Conservation (phyloP, 30 jellyfish, hydroid and myxozoan species). For the Pseudorhiza aurosa region DNA sequence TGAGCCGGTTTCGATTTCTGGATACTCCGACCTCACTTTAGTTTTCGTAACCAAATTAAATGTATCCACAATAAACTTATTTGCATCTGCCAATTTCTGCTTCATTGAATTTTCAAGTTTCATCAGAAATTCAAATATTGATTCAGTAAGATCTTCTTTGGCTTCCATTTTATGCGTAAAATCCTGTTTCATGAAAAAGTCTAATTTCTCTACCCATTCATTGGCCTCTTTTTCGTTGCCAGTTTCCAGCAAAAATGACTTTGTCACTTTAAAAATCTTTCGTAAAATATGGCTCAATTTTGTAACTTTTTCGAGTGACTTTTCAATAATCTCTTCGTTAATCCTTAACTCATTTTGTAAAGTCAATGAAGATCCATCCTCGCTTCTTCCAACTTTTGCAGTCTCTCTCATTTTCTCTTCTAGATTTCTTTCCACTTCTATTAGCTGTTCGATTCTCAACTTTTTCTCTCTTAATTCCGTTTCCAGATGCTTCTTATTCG, state of each 20-base stretch:
- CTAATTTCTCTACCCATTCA: constrained; percentile 17
- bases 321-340: constrained; percentile 43
- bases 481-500: constrained; percentile 48
- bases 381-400: constrained; percentile 21
- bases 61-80: constrained; percentile 12
- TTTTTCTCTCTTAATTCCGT: constrained; percentile 54
- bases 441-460: constrained; percentile 17
- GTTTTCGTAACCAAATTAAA: constrained; percentile 32
- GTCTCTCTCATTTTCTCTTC: constrained; percentile 49
- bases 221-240: constrained; percentile 6
- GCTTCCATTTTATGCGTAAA: constrained; percentile 21
- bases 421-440: constrained; percentile 17
- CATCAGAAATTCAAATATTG: constrained; percentile 15
- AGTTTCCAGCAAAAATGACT: background rate
- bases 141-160: background rate
- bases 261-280: constrained; percentile 18
- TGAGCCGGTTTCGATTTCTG: background rate
- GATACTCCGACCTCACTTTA: constrained; percentile 38
- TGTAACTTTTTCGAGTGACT: constrained; percentile 26
- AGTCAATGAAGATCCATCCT: background rate
- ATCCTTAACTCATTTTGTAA: constrained; percentile 44
- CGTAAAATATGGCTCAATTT: constrained; percentile 29
- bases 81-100: constrained; percentile 22
- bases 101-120: constrained; percentile 20
- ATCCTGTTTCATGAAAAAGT: constrained; percentile 18